Percentiles rank a stretch among this genome's conserved stretches.
Evolutionary conservation across 2,888 invertebrate genomes (phyloP).

Genomic region (Ptychoptera contaminata): DNA sequence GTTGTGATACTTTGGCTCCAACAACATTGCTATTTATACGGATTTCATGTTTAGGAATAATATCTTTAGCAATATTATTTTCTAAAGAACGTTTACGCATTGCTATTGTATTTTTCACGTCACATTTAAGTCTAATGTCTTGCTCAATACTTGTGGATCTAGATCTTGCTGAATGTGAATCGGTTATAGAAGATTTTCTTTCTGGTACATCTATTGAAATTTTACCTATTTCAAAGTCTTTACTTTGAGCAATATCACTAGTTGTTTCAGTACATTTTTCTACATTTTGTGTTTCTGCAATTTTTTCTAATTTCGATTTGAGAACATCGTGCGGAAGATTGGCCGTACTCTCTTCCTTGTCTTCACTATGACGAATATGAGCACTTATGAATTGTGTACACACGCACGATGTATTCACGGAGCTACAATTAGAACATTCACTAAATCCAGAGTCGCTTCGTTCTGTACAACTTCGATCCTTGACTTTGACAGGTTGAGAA

Average conservation of each 20-base stretch:
- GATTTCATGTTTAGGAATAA: background rate
- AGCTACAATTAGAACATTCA: conserved; percentile 34
- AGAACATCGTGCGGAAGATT: conserved; percentile 19
- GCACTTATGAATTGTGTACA: background rate
- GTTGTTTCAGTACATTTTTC: conserved; percentile 6
- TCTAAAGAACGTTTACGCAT: conserved; percentile 31
- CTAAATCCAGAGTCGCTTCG: conserved; percentile 40
- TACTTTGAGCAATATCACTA: background rate
- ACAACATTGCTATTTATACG: conserved; percentile 11
- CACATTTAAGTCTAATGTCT: conserved; percentile 26
- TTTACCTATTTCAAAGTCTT: no score
- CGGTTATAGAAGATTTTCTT: no score
- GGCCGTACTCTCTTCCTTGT: conserved; percentile 10
- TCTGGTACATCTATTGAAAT: no score
- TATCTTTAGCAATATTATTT: conserved; percentile 20
- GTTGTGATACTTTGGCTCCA: conserved; percentile 24
- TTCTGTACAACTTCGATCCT: conserved; percentile 30
- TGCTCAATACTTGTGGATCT: conserved; percentile 7
- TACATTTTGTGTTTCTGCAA: conserved; percentile 17
- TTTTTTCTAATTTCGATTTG: conserved; percentile 26
- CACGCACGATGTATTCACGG: conserved; percentile 5
- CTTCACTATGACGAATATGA: background rate
- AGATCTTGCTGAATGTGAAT: background rate
- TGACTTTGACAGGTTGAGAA: background rate
- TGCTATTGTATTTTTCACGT: conserved; percentile 29